Conservation (phyloP, 1,140 invertebrate species). For the Paraescarpia echinospica region DNA sequence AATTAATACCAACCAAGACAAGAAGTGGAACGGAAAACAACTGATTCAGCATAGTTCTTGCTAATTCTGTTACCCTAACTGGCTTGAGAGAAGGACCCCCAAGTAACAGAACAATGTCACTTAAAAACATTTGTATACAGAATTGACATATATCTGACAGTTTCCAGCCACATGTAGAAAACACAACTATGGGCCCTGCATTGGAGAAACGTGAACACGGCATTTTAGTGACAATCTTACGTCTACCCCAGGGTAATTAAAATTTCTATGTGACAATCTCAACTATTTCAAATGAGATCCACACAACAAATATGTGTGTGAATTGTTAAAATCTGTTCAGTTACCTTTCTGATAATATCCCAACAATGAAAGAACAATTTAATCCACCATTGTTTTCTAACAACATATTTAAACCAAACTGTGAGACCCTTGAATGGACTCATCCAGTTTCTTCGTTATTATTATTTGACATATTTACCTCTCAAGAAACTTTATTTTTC, state of each 20-base stretch:
- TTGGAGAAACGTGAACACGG: background rate
- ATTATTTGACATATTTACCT: too few relatives aligned
- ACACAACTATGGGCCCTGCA: background rate
- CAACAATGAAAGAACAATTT: background rate
- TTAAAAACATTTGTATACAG: background rate
- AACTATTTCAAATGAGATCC: background rate
- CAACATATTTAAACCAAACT: too few relatives aligned
- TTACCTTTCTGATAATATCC: background rate
- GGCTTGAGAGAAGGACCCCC: too few relatives aligned
- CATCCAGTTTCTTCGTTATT: too few relatives aligned
- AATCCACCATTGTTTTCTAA: background rate
- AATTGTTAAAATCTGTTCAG: background rate
- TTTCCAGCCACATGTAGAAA: background rate
- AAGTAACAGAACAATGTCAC: background rate
- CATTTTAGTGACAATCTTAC: too few relatives aligned
- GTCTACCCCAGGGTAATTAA: background rate
- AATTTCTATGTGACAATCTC: background rate
- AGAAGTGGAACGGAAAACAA: too few relatives aligned
- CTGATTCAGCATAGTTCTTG: too few relatives aligned
- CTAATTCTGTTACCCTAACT: too few relatives aligned
- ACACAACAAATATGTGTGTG: background rate
- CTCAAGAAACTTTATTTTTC: too few relatives aligned
- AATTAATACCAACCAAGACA: too few relatives aligned
- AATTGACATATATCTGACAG: background rate
- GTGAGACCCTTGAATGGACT: too few relatives aligned